Evolutionary conservation across 2,797 vertebrate genomes (phyloP).

Genomic region (Carcharodon carcharias): DNA sequence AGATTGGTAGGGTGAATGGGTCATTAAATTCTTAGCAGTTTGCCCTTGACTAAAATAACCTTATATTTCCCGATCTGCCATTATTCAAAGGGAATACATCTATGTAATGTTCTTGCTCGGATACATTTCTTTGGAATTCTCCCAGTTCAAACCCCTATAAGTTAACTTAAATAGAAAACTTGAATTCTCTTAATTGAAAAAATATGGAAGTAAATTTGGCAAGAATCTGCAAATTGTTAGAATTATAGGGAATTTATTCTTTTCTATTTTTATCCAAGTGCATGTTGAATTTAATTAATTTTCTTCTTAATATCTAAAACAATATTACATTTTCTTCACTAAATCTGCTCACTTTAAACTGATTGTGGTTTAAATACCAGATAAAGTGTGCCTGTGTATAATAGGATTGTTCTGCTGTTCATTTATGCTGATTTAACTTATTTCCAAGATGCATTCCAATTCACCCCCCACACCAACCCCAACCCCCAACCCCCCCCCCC

Average conservation of each 20-base stretch:
- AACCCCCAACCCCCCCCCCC: too few relatives aligned
- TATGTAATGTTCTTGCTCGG: not conserved
- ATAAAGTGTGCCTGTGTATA: not conserved
- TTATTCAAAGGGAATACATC: not conserved
- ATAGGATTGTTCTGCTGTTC: not conserved
- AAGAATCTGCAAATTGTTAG: not conserved
- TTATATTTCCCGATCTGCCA: constrained; percentile 19
- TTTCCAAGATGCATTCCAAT: not conserved
- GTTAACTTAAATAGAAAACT: not conserved
- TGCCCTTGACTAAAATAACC: constrained; percentile 10
- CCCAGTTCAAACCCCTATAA: not conserved
- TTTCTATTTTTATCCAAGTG: not conserved
- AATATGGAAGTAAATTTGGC: not conserved
- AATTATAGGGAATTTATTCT: not conserved
- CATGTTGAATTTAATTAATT: not conserved
- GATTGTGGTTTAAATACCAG: not conserved
- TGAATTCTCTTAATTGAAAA: not conserved
- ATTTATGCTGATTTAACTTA: not conserved
- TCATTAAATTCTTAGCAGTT: constrained; percentile 31
- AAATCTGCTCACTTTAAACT: not conserved
- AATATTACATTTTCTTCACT: not conserved
- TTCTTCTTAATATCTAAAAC: not conserved
- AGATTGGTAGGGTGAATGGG: constrained; percentile 9
- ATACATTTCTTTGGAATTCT: not conserved
- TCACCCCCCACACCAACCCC: not conserved